These are phyloP conservation scores for Mixornis gularis DNA, from an alignment of 2,113 vertebrate species.

Conservation along the genomic window DNA sequence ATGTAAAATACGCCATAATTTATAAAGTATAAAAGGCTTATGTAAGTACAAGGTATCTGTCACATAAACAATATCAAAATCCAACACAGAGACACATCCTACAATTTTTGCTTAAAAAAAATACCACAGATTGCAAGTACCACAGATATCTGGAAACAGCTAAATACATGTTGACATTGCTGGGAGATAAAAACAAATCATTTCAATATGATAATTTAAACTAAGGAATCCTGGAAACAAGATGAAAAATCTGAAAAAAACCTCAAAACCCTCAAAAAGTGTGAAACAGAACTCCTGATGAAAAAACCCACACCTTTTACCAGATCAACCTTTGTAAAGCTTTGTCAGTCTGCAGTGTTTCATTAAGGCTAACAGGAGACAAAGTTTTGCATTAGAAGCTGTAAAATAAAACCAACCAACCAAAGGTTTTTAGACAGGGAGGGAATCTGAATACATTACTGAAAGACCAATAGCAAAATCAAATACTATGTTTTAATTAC, in stretches of 20 bases:
- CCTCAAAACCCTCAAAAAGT: background rate
- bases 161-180: background rate
- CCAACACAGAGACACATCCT: background rate
- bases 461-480: background rate
- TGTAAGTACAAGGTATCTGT: background rate
- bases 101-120: background rate
- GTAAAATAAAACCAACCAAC: background rate
- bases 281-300: background rate
- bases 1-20: background rate
- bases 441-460: fast-evolving
- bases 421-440: background rate
- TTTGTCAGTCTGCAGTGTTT: background rate
- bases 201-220: background rate
- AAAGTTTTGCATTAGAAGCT: background rate
- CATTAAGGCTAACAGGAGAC: background rate
- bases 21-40: background rate
- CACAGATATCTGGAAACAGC: background rate
- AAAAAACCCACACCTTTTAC: background rate
- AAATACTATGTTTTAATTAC: background rate
- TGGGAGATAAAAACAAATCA: background rate
- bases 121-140: background rate
- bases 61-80: background rate
- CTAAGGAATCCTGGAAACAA: background rate
- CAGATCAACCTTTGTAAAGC: background rate
- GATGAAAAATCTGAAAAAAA: background rate